Base-by-base conservation (phyloP, 2,113 vertebrate genomes). In the Silurus meridionalis region DNA sequence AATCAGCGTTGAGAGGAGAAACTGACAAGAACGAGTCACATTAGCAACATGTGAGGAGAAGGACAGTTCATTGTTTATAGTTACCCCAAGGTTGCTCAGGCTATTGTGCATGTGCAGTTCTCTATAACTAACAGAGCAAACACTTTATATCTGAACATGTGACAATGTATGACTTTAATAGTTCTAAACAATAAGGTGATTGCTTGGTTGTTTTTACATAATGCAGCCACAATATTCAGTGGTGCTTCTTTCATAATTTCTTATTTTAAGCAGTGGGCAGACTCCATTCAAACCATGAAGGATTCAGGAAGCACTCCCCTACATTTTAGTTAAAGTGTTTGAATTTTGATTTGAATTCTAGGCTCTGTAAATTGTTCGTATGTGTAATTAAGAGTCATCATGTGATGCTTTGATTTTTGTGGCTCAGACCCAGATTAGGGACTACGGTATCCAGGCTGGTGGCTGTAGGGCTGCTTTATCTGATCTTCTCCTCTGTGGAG, bases 361-460 rank as follows among this genome's bases (percentile, higher is more conserved):
- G 37, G 37, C 37, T 37, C 37, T 37, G 37, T 37, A 37, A 37
- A 37, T 37, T 5, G 5, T 72, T 72, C 11, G 13, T 60, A 52
- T 61, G 21, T 67, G n/a, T 37, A 19, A 66, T 46, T 57, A 21
- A n/a, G 13, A 58, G 23, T 17, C 14, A 37, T 60, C n/a, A 80
- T 17, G 14, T 52, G 19, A 17, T 37, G 69, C 46, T 82, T 52
- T 21, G 11, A 15, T 72, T 25, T 75, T 3, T 9, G 5, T 79
- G 10, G 6, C 25, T 5, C 57, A 97, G 96, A 90, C 96, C 96
- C 83, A 95, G 96, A 52, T 87, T 97, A 3, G 96, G 96, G 28
- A 95, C 95, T 2, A 95, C 96, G 50, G 96, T 97, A 95, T 95
- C 96, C 93, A 93, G 95, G 83, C 96, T 97, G 46, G 93, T 96